Conservation (phyloP, 2,888 invertebrate genomes). For the Cataglyphis albicans region DNA sequence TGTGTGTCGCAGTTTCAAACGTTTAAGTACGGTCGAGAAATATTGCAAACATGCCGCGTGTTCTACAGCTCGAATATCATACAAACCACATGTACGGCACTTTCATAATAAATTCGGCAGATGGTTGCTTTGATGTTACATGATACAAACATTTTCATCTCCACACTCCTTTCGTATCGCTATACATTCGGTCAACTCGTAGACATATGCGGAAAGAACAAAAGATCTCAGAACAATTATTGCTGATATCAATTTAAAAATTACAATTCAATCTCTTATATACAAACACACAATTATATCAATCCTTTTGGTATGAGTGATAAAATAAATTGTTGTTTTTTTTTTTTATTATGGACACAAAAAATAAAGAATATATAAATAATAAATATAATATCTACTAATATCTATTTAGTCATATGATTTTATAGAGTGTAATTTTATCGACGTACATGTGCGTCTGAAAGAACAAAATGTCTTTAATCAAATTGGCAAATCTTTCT, state of each 20-base stretch:
- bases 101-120: slow-evolving; percentile 48
- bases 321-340: no score
- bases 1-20: slow-evolving; percentile 42
- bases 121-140: slow-evolving; percentile 52
- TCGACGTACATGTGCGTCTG: not conserved
- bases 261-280: slow-evolving; percentile 2
- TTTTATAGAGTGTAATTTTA: slow-evolving; percentile 1
- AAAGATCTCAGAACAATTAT: slow-evolving; percentile 15
- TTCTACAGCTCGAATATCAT: slow-evolving; percentile 31
- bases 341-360: not conserved
- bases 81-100: slow-evolving; percentile 57
- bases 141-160: slow-evolving; percentile 35
- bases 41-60: slow-evolving; percentile 61
- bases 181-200: slow-evolving; percentile 19
- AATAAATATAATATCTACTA: not conserved
- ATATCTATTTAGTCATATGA: no score
- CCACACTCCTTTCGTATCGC: slow-evolving; percentile 12
- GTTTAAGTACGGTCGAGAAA: slow-evolving; percentile 56
- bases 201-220: slow-evolving; percentile 28
- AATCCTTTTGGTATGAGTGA: not conserved
- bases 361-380: not conserved
- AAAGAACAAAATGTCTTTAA: not conserved
- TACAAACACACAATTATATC: not conserved
- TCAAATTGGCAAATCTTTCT: not conserved
- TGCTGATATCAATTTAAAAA: slow-evolving; percentile 26